A percentile compares a stretch with the other conserved stretches of the same genome.
These are phyloP conservation scores for Eupsittula cactorum DNA, from an alignment of 2,113 vertebrate genomes.

Conservation along the genomic window DNA sequence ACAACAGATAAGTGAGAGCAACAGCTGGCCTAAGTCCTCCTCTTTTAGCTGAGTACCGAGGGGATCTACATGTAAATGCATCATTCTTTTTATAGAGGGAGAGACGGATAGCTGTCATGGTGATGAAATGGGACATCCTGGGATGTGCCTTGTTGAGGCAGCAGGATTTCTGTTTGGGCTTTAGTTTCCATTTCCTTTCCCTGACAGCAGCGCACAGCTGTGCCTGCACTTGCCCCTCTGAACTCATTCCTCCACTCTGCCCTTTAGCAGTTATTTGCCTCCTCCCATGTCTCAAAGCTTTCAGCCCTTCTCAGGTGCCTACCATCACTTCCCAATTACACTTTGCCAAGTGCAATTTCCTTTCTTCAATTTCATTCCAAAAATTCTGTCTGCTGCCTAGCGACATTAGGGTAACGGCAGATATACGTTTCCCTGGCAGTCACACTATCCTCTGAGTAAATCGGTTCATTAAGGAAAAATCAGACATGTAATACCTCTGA, in stretches of 20 bases:
- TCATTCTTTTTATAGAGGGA: conserved; percentile 32
- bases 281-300: background rate
- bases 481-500: background rate
- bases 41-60: background rate
- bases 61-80: conserved; percentile 2
- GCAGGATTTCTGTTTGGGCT: background rate
- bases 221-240: background rate
- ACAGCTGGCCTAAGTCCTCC: background rate
- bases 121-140: conserved; percentile 28
- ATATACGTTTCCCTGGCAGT: background rate
- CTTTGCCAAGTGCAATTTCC: conserved; percentile 20
- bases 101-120: background rate
- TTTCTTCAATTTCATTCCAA: background rate
- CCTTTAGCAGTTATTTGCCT: conserved; percentile 9
- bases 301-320: conserved; percentile 21
- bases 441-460: background rate
- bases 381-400: background rate
- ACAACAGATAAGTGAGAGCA: background rate
- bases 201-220: conserved; percentile 1
- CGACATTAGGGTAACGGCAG: background rate
- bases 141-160: background rate
- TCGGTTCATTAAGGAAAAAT: background rate
- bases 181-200: conserved; percentile 14
- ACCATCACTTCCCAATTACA: background rate
- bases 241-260: conserved; percentile 1